Conservation (phyloP, 2,888 invertebrate species). For the Fragum sueziense region DNA sequence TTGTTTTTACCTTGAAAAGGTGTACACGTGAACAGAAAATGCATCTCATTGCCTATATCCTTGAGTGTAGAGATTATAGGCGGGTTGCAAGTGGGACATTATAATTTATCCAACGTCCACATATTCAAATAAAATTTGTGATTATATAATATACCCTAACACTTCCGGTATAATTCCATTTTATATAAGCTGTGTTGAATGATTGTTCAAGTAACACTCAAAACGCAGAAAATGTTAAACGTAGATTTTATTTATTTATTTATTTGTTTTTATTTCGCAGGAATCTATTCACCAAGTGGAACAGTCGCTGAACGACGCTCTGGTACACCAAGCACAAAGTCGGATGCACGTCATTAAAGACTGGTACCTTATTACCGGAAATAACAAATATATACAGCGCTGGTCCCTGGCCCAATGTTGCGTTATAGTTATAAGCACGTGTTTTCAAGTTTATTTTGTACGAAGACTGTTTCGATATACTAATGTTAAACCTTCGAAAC, state of each 20-base stretch:
- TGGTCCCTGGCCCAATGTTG: slow-evolving; percentile 95
- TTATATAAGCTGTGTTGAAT: too few species aligned
- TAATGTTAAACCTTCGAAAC: slow-evolving; percentile 72
- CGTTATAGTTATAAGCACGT: slow-evolving; percentile 90
- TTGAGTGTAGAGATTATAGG: too few species aligned
- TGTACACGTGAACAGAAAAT: too few species aligned
- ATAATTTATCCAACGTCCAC: too few species aligned
- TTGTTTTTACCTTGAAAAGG: too few species aligned
- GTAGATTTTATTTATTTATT: not conserved
- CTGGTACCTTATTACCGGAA: slow-evolving; percentile 71
- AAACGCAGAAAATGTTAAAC: too few species aligned
- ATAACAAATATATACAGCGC: slow-evolving; percentile 86
- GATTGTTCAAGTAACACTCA: too few species aligned
- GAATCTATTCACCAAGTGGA: slow-evolving; percentile 66
- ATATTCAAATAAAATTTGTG: too few species aligned
- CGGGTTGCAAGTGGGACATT: too few species aligned
- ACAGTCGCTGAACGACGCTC: slow-evolving; percentile 62
- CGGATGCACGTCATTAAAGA: slow-evolving; percentile 71
- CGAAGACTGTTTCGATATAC: slow-evolving; percentile 93
- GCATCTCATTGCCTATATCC: too few species aligned
- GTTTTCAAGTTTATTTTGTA: slow-evolving; percentile 93
- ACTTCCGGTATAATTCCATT: too few species aligned
- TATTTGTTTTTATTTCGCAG: slow-evolving; percentile 37
- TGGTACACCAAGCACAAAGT: slow-evolving; percentile 63
- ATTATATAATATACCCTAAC: too few species aligned